Evolutionary conservation across 1,140 invertebrate genomes (phyloP).

Genomic region (Ceratitis capitata): DNA sequence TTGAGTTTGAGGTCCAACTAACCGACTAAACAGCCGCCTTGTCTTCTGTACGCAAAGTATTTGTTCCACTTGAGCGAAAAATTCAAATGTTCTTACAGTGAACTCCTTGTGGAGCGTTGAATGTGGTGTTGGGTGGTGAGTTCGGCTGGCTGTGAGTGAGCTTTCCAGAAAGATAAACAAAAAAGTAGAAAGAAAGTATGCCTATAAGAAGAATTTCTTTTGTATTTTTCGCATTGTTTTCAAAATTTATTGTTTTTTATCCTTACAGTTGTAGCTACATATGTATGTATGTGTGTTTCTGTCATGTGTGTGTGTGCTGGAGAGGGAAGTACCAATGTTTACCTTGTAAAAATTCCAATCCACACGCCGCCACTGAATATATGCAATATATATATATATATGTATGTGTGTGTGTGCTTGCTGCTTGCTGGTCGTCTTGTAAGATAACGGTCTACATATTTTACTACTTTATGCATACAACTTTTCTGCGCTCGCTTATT

Average conservation of each 20-base stretch:
- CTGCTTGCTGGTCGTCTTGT: neutral
- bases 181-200: neutral
- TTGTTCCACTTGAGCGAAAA: neutral
- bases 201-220: conserved; percentile 20
- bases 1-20: neutral
- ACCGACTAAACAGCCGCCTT: neutral
- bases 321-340: too few species aligned
- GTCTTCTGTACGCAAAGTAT: neutral
- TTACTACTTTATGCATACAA: neutral
- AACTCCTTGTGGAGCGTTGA: neutral
- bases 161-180: conserved; percentile 36
- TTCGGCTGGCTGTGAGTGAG: neutral
- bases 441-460: neutral
- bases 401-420: neutral
- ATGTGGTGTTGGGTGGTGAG: neutral
- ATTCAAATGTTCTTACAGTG: neutral
- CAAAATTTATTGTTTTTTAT: neutral
- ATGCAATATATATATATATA: neutral
- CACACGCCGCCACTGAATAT: too few species aligned
- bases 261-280: too few species aligned
- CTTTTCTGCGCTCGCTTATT: neutral
- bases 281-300: neutral
- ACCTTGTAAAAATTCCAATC: neutral
- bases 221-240: conserved; percentile 34
- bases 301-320: neutral